Conservation (phyloP, 2,113 vertebrate genomes). For the Anhinga anhinga region DNA sequence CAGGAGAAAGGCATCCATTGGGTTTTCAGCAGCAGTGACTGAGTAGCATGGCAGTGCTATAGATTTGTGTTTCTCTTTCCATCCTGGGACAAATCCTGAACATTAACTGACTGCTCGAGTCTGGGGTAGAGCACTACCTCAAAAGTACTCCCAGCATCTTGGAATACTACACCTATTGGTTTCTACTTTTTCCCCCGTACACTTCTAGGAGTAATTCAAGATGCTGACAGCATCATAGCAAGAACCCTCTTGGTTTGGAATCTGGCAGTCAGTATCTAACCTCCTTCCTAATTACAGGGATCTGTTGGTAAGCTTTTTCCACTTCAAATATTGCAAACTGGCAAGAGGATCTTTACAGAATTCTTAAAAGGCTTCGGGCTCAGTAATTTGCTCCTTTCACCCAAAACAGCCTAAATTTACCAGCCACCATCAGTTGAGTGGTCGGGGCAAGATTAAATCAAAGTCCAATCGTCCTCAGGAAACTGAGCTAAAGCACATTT, state of each 20-base stretch:
- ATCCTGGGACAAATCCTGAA: neutral
- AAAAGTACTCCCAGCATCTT: neutral
- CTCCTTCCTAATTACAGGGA: neutral
- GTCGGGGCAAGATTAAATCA: neutral
- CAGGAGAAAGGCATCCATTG: neutral
- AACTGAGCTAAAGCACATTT: neutral
- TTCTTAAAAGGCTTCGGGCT: neutral
- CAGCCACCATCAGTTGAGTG: neutral
- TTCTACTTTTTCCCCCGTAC: neutral
- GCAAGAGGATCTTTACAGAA: neutral
- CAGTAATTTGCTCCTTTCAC: neutral
- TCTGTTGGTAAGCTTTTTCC: neutral
- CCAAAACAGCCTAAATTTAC: neutral
- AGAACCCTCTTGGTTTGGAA: neutral
- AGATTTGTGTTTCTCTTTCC: neutral
- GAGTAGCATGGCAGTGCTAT: accelerated
- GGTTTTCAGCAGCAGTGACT: neutral
- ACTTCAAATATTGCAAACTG: neutral
- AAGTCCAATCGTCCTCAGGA: neutral
- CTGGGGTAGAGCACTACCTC: neutral
- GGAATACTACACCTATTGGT: neutral
- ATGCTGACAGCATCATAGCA: neutral
- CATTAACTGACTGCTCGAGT: neutral
- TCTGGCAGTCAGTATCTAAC: neutral
- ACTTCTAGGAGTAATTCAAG: neutral